Evolutionary conservation across 1,140 invertebrate genomes (phyloP).

Genomic region (Bombus pascuorum): DNA sequence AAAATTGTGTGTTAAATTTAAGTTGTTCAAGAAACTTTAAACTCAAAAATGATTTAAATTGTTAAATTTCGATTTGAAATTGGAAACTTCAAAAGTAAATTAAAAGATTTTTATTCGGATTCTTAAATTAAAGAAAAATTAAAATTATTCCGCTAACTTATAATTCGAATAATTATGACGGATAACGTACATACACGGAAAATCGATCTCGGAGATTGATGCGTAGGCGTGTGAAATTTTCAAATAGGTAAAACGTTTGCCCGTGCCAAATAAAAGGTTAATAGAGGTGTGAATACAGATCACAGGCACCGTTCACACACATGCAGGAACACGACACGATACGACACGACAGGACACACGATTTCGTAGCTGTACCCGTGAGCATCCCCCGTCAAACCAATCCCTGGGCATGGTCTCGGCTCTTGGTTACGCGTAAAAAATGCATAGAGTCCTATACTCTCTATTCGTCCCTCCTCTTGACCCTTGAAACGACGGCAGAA

Average conservation of each 20-base stretch:
- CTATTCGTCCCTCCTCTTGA: slow-evolving; percentile 32
- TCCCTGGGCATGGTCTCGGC: slow-evolving; percentile 63
- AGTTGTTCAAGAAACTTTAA: too few species aligned
- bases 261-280: slow-evolving; percentile 30
- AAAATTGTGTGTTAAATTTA: too few species aligned
- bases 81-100: neutral
- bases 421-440: slow-evolving; percentile 43
- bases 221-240: neutral
- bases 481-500: slow-evolving; percentile 13
- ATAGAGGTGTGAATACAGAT: neutral
- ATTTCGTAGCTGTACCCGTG: slow-evolving; percentile 59
- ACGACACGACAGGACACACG: slow-evolving; percentile 53
- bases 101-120: neutral
- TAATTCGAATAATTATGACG: too few species aligned
- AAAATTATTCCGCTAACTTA: too few species aligned
- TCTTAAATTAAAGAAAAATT: too few species aligned
- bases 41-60: too few species aligned
- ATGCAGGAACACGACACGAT: neutral
- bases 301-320: neutral
- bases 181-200: neutral
- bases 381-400: slow-evolving; percentile 47
- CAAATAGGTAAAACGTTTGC: neutral
- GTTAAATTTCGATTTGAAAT: neutral
- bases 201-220: neutral
- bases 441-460: slow-evolving; percentile 34